Evolutionary conservation across 2,797 vertebrate genomes (phyloP).

Genomic region (Rhabdomys pumilio): DNA sequence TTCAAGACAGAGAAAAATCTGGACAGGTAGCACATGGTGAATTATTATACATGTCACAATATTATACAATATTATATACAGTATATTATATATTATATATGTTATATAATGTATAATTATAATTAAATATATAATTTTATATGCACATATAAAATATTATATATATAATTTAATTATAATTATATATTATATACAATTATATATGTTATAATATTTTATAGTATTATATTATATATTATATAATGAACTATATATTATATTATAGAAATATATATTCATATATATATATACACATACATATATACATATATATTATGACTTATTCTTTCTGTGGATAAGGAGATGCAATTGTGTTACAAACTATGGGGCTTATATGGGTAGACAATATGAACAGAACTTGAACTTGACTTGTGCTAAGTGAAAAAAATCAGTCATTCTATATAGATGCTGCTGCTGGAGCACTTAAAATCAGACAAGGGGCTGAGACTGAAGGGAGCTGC

Average conservation of each 20-base stretch:
- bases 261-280: too few species aligned
- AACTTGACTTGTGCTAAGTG: neutral
- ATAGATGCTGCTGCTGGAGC: neutral
- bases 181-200: too few species aligned
- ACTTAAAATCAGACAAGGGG: neutral
- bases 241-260: too few species aligned
- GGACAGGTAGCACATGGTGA: neutral
- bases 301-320: too few species aligned
- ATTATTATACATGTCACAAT: neutral
- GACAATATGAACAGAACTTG: neutral
- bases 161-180: neutral
- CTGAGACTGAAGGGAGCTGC: neutral
- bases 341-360: neutral
- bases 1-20: neutral
- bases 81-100: neutral
- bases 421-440: conserved; percentile 46
- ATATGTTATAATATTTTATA: too few species aligned
- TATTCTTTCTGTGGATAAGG: too few species aligned
- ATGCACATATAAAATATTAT: neutral
- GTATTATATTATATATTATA: too few species aligned
- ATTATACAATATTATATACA: neutral
- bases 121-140: neutral
- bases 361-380: neutral
- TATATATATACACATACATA: too few species aligned
- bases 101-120: too few species aligned